These are phyloP conservation scores for Lottia scabra DNA, from an alignment of 2,888 invertebrate genomes.

Conservation along the genomic window DNA sequence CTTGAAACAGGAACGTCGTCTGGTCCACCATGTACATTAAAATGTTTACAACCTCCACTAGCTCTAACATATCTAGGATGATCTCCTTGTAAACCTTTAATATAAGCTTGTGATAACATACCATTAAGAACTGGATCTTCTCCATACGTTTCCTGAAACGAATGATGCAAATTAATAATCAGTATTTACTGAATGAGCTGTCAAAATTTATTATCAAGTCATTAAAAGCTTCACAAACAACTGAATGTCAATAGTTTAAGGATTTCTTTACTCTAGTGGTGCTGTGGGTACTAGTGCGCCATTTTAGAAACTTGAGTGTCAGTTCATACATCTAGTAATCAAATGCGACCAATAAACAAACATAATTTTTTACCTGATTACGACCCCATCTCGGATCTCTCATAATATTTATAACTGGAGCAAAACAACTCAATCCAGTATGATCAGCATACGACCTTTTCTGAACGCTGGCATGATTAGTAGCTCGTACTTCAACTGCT, in stretches of 20 bases:
- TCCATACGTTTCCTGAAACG: constrained; percentile 60
- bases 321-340: no score
- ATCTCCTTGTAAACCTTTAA: constrained; percentile 58
- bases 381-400: constrained; percentile 25
- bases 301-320: no score
- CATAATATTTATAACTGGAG: background rate
- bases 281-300: no score
- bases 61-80: constrained; percentile 54
- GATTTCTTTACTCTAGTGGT: no score
- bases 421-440: background rate
- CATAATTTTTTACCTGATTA: constrained; percentile 30
- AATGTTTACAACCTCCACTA: constrained; percentile 65
- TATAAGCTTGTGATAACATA: constrained; percentile 45
- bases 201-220: no score
- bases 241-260: no score
- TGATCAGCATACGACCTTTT: background rate
- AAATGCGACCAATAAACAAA: no score
- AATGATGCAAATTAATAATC: no score
- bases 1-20: constrained; percentile 30
- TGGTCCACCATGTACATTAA: constrained; percentile 63
- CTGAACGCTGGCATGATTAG: background rate
- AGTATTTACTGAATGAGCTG: no score
- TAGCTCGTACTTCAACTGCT: background rate
- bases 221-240: no score
- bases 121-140: constrained; percentile 62